Conservation (phyloP, 2,113 vertebrate species). For the Callaeas wilsoni region DNA sequence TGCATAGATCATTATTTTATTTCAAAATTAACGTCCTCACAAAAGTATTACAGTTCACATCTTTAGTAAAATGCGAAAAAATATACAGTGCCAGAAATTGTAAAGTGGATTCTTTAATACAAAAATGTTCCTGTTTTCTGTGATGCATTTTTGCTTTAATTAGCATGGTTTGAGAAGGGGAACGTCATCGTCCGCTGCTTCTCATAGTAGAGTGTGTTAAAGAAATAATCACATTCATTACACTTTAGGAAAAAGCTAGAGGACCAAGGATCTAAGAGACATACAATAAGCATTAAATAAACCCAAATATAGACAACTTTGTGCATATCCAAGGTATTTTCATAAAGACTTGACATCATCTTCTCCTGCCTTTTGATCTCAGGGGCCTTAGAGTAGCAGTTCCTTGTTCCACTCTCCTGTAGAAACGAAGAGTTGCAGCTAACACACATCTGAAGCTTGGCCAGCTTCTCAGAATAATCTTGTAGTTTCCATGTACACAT, state of each 20-base stretch:
- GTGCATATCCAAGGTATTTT: background rate
- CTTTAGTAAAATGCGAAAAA: constrained; percentile 11
- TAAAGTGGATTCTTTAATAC: background rate
- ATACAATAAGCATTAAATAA: background rate
- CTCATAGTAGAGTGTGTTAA: background rate
- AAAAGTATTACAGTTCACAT: constrained; percentile 41
- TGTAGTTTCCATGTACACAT: background rate
- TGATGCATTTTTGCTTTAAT: background rate
- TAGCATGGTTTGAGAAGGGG: background rate
- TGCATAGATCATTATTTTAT: background rate
- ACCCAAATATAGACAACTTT: background rate
- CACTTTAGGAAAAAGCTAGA: background rate
- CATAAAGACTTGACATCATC: background rate
- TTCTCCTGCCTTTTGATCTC: background rate
- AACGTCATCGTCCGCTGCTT: background rate
- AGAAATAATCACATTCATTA: background rate
- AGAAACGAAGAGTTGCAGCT: background rate
- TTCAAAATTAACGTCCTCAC: background rate
- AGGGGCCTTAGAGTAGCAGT: background rate
- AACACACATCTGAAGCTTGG: background rate
- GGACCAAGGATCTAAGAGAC: background rate
- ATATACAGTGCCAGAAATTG: background rate
- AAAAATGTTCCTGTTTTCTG: background rate
- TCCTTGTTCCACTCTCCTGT: background rate
- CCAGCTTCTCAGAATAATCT: background rate